A percentile compares a stretch with the other conserved stretches of the same genome.
These are phyloP conservation scores for Cantharis nigra DNA, from an alignment of 2,888 invertebrate genomes.

Conservation along the genomic window DNA sequence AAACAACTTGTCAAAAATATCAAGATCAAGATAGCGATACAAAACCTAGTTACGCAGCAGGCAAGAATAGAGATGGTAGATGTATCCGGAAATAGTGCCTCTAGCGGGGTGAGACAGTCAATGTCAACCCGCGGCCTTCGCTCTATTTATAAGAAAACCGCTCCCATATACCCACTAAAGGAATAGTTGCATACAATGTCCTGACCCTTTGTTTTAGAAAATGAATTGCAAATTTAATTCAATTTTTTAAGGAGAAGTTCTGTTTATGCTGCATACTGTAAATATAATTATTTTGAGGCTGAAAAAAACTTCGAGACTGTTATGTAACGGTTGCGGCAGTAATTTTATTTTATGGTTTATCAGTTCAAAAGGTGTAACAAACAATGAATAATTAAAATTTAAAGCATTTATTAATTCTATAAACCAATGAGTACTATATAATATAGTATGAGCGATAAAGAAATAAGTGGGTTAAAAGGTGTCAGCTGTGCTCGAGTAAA, in stretches of 20 bases:
- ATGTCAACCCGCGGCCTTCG: slow-evolving; percentile 53
- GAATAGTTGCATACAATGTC: slow-evolving; percentile 32
- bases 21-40: background rate
- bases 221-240: background rate
- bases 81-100: slow-evolving; percentile 49
- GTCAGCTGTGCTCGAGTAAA: slow-evolving; percentile 19
- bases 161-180: slow-evolving; percentile 37
- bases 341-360: background rate
- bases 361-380: background rate
- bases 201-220: slow-evolving; percentile 20
- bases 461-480: slow-evolving; percentile 16
- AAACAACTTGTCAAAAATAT: slow-evolving; percentile 4
- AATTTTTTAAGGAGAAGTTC: background rate
- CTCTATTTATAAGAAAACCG: slow-evolving; percentile 46
- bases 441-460: background rate
- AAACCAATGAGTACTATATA: background rate
- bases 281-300: background rate
- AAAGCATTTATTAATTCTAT: background rate
- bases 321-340: background rate
- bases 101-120: slow-evolving; percentile 52
- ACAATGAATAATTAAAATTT: background rate
- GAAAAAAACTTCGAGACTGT: background rate
- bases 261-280: background rate
- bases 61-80: slow-evolving; percentile 20
- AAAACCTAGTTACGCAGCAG: slow-evolving; percentile 18